Percentiles rank a stretch among this genome's conserved stretches.
Conservation (phyloP, 2,888 invertebrate genomes). For the Cephus pygmeus region DNA sequence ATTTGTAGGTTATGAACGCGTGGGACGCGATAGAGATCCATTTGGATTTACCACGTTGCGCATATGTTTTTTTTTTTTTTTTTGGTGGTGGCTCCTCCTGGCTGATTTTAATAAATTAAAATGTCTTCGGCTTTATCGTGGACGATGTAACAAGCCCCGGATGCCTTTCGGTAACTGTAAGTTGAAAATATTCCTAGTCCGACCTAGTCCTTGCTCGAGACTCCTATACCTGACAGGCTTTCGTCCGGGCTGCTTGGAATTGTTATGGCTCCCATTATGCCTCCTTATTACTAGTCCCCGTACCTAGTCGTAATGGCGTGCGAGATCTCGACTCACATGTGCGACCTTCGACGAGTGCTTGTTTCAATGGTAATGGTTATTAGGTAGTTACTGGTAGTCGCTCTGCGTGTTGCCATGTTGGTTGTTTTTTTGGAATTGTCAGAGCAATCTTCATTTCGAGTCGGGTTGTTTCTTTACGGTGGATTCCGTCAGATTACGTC, state of each 20-base stretch:
- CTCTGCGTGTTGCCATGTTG: not conserved
- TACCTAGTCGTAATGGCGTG: not conserved
- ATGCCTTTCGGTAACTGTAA: not conserved
- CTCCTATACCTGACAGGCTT: not conserved
- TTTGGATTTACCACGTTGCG: not conserved
- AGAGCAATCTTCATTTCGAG: not conserved
- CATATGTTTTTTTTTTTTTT: not conserved
- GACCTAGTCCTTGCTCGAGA: not conserved
- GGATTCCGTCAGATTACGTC: not conserved
- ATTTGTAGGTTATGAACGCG: not conserved
- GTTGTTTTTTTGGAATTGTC: not conserved
- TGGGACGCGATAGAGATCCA: not conserved
- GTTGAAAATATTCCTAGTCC: not conserved
- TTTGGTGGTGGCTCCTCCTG: not conserved
- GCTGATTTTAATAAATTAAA: not conserved
- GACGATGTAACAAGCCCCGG: not conserved
- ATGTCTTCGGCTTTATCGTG: not conserved
- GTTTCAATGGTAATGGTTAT: not conserved
- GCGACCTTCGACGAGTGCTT: not conserved
- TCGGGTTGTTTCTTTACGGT: not conserved
- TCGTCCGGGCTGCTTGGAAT: not conserved
- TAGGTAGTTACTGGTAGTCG: not conserved
- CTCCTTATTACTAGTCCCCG: not conserved
- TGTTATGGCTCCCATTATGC: not conserved
- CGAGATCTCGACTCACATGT: not conserved